Percentiles rank a stretch among this genome's conserved stretches.
These are phyloP conservation scores for Erythrocebus patas DNA, from an alignment of 2,113 vertebrate genomes.

Conservation along the genomic window DNA sequence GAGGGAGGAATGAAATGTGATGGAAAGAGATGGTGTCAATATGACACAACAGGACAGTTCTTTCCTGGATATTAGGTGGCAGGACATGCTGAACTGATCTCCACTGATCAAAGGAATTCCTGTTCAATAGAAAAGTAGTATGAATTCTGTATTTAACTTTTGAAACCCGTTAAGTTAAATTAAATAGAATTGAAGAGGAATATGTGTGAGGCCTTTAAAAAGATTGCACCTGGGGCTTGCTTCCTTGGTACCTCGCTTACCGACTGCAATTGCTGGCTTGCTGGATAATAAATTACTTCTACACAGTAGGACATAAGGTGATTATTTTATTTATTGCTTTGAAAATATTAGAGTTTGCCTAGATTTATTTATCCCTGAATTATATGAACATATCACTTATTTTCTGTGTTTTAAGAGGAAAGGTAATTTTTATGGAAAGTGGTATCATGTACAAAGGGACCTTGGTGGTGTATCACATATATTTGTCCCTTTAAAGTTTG, in stretches of 20 bases:
- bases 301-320: background rate
- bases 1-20: background rate
- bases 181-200: constrained; percentile 2
- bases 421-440: background rate
- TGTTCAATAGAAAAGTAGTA: background rate
- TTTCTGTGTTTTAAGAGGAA: constrained; percentile 31
- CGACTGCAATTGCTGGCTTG: background rate
- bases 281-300: constrained; percentile 37
- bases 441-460: background rate
- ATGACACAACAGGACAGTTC: background rate
- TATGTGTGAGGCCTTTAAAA: background rate
- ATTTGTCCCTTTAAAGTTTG: constrained; percentile 21
- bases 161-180: background rate
- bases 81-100: background rate
- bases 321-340: constrained; percentile 45
- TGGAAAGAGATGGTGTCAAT: background rate
- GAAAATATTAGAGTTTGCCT: background rate
- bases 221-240: background rate
- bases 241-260: background rate
- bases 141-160: background rate
- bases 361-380: constrained; percentile 4
- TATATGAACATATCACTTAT: constrained; percentile 1
- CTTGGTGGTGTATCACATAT: background rate
- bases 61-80: background rate
- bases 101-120: background rate